Base-by-base conservation (phyloP, 1,140 invertebrate genomes). In the Bradysia coprophila region DNA sequence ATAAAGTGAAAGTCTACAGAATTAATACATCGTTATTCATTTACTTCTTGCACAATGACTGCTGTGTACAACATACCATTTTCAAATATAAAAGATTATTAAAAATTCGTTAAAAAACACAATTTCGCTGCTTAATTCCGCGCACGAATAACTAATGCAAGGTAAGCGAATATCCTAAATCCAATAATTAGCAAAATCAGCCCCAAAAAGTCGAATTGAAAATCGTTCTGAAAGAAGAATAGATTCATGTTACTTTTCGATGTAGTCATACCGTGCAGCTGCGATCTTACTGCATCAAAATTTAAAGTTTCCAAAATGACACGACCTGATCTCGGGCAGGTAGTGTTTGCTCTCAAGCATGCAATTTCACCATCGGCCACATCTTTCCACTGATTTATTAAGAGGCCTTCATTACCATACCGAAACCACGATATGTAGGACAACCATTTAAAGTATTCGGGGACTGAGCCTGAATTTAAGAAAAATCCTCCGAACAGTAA, bases 401-500 rank as follows among this genome's bases (percentile, higher is more conserved):
- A 66, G 1, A 96, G 63, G 0, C 88, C 84, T 64, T 95, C 91
- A 62, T 90, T 93, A 33, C 82, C 86, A 59, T 93, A 96, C 38
- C 81, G 75, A 63, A 97, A 95, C 89, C 93, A 97, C 0, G 90
- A 95, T 15, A 96, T 59, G 61, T 92, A 88, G 13, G 87, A 85
- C 42, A 96, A 63, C 88, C 91, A 95, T 40, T 77, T 68, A 41
- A 97, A 81, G 53, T 92, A 96, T 0, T 67, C 58, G 1, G 91
- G 92, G 18, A 94, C 75, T 1, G 88, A 89, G 78, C 74, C 77
- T 18, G 77, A 77, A 57, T 96, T 96, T 15, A 98, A 64, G 60
- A 95, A 96, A 64, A 95, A 97, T 34, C 93, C 93, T 40, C 90
- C 91, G 57, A 96, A 95, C 11, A 96, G 62, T 57, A 97, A 66